Evolutionary conservation across 2,113 vertebrate species (phyloP).

Genomic region (Campylomormyrus numenius): DNA sequence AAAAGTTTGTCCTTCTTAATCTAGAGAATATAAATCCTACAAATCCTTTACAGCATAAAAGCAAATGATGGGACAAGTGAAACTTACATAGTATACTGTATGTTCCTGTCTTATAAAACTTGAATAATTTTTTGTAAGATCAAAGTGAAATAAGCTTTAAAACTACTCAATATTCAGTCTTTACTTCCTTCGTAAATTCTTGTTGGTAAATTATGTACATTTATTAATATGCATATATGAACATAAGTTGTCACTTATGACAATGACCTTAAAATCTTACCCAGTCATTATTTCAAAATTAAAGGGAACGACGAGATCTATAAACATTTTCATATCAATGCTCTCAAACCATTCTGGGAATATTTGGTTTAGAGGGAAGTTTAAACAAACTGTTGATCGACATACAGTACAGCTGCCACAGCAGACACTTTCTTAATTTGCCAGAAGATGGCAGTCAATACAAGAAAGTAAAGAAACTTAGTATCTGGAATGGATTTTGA

Average conservation of each 20-base stretch:
- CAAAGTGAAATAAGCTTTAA: neutral
- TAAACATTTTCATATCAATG: neutral
- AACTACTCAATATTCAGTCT: neutral
- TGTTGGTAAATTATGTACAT: neutral
- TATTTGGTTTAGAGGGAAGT: neutral
- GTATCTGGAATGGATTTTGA: neutral
- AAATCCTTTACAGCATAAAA: neutral
- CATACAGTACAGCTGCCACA: neutral
- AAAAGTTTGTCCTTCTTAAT: neutral
- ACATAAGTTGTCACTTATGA: neutral
- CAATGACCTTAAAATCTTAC: neutral
- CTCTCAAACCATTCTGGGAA: neutral
- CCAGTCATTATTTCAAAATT: neutral
- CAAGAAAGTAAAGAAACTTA: neutral
- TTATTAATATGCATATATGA: neutral
- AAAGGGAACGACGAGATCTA: neutral
- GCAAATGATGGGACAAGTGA: neutral
- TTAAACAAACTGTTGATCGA: neutral
- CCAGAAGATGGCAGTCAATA: slow-evolving; percentile 12
- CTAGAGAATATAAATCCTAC: neutral
- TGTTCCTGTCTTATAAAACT: neutral
- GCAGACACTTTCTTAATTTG: neutral
- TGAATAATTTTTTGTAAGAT: neutral
- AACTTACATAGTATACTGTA: neutral
- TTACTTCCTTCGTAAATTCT: neutral